Evolutionary conservation across 2,113 vertebrate species (phyloP), one percentile per base, ranked within the genome.

Genomic region (Eulemur macaco): DNA sequence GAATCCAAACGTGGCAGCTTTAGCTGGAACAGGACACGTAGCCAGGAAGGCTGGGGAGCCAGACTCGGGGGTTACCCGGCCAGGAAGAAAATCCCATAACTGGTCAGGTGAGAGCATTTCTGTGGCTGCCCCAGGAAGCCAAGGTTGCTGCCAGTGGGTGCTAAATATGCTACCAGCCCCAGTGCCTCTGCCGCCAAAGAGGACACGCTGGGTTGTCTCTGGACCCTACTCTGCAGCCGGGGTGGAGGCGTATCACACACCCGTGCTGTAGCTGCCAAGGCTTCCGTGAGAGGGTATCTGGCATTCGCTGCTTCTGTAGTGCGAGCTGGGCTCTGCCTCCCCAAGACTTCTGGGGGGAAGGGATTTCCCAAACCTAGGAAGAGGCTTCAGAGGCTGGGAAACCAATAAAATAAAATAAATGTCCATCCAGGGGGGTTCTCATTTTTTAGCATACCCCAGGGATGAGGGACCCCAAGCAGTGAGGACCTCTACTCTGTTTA

Each of bases 241-340:
- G 3, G 3, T 20, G 21, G 45, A 37, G 68, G n/a, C 29, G 6
- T 80, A 39, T n/a, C 93, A 7, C 34, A 12, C 31, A 17, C 31
- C 34, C 17, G 0, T 5, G 2, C 29, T 9, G 14, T 5, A 18
- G n/a, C 47, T 50, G 42, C 29, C 3, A 25, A 66, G 77, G 31
- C 63, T 25, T 3, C 0, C 63, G 31, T 14, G 6, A 42, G 47
- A 2, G 3, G 9, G 14, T 4, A 8, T 45, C 64, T 69, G 27
- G 20, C 12, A 5, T 47, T 18, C 15, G 21, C 6, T 15, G 37
- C 29, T 74, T 77, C 76, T 63, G 14, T 45, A 25, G 8, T 54
- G 60, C 52, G 39, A 89, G 23, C 56, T 31, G 47, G 50, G 21
- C 29, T 17, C 12, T 76, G 37, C 31, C 77, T 60, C 25, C 25